Percentiles rank a stretch among this genome's conserved stretches.
Conservation (phyloP, 2,888 invertebrate species). For the Tryphoninae sp. region DNA sequence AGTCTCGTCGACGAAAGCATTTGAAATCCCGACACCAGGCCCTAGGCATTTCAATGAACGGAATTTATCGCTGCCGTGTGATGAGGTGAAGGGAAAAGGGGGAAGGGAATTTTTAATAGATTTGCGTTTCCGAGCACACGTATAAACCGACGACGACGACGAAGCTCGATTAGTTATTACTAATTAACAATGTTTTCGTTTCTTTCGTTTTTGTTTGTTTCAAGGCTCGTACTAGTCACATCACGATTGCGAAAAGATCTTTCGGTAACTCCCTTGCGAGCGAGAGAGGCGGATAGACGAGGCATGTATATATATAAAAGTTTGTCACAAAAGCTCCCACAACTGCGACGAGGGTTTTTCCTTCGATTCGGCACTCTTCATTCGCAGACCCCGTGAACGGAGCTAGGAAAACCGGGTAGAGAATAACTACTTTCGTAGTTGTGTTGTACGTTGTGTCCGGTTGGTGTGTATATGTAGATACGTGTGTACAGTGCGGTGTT, state of each 20-base stretch:
- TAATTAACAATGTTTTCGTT: conserved; percentile 1
- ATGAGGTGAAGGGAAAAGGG: neutral
- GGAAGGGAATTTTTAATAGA: neutral
- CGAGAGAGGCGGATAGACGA: neutral
- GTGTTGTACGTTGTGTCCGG: conserved; percentile 3
- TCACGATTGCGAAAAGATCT: conserved; percentile 2
- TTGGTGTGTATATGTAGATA: conserved; percentile 6
- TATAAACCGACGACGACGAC: neutral
- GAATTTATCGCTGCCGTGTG: conserved; percentile 14
- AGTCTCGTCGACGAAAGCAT: conserved; percentile 53
- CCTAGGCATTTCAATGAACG: conserved; percentile 37
- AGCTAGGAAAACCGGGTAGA: conserved; percentile 58
- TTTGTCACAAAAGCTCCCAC: conserved; percentile 46
- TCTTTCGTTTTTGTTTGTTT: conserved; percentile 2
- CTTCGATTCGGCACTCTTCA: conserved; percentile 42
- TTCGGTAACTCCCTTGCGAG: neutral
- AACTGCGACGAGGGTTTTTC: conserved; percentile 39
- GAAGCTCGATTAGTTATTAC: conserved; percentile 9
- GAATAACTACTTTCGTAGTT: conserved; percentile 6
- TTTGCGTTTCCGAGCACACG: neutral
- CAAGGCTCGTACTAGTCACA: neutral
- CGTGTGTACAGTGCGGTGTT: conserved; percentile 16
- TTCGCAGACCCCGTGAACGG: conserved; percentile 18
- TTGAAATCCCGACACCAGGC: conserved; percentile 46
- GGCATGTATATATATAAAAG: neutral